Evolutionary conservation across 2,888 invertebrate species (phyloP).

Genomic region (Drosophila subquinaria): DNA sequence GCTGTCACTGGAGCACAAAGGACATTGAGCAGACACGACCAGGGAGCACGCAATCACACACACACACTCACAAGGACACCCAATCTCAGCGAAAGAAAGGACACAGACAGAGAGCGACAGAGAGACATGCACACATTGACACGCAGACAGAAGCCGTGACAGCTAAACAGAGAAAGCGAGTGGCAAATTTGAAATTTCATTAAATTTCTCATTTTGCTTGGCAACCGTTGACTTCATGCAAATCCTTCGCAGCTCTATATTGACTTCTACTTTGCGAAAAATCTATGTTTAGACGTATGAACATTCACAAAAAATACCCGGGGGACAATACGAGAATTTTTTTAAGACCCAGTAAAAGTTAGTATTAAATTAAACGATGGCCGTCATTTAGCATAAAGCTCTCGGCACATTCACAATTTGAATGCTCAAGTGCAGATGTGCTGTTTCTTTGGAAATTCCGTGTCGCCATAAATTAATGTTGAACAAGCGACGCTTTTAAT

Average conservation of each 20-base stretch:
- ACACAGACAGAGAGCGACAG: slow-evolving; percentile 11
- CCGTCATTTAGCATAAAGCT: slow-evolving; percentile 32
- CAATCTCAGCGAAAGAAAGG: slow-evolving; percentile 8
- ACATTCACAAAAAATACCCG: slow-evolving; percentile 24
- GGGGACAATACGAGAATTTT: slow-evolving; percentile 6
- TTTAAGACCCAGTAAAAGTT: slow-evolving; percentile 43
- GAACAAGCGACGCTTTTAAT: slow-evolving; percentile 68
- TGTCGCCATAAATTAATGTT: slow-evolving; percentile 69
- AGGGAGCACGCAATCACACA: slow-evolving; percentile 28
- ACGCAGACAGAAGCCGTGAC: slow-evolving; percentile 37
- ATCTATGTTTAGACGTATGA: background rate
- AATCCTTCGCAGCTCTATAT: slow-evolving; percentile 46
- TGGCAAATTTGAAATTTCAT: slow-evolving; percentile 81
- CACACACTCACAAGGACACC: slow-evolving; percentile 14
- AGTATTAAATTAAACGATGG: slow-evolving; percentile 68
- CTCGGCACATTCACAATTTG: slow-evolving; percentile 24
- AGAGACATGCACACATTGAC: slow-evolving; percentile 11
- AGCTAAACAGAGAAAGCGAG: slow-evolving; percentile 63
- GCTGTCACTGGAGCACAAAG: slow-evolving; percentile 76
- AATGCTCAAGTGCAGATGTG: slow-evolving; percentile 26
- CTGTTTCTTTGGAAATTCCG: slow-evolving; percentile 10
- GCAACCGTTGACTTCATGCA: slow-evolving; percentile 32
- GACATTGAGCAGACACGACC: slow-evolving; percentile 59
- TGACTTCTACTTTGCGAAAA: slow-evolving; percentile 18
- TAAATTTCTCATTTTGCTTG: slow-evolving; percentile 68